A percentile compares a stretch with the other conserved stretches of the same genome.
Conservation (phyloP, 2,113 vertebrate genomes). For the Gallinago undulata region DNA sequence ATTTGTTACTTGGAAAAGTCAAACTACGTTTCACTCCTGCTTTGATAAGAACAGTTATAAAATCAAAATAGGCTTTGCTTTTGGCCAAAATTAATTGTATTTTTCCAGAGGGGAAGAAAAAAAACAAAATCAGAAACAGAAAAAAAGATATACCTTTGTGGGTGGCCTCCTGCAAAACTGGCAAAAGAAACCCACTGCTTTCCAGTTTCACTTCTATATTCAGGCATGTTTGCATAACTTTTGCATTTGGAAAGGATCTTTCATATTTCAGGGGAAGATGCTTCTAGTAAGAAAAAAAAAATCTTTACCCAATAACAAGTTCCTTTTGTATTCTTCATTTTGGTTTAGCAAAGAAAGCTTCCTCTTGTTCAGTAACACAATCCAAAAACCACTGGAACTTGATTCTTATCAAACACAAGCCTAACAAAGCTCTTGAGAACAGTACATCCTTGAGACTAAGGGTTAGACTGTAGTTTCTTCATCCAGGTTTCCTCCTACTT, state of each 20-base stretch:
- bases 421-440: background rate
- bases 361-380: background rate
- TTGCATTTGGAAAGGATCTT: constrained; percentile 57
- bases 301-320: constrained; percentile 1
- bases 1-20: background rate
- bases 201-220: constrained; percentile 61
- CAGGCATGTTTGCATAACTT: constrained; percentile 63
- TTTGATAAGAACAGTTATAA: background rate
- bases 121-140: background rate
- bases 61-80: background rate
- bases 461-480: background rate
- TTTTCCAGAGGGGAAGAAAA: background rate
- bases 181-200: constrained; percentile 44
- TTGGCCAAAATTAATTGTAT: background rate
- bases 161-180: constrained; percentile 60
- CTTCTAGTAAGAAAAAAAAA: background rate
- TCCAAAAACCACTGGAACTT: background rate
- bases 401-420: background rate
- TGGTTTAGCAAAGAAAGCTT: background rate
- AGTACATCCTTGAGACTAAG: background rate
- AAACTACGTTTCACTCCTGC: background rate
- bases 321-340: constrained; percentile 12
- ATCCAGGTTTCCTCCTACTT: background rate
- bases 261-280: constrained; percentile 46
- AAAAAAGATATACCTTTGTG: constrained; percentile 44